phyloP scores from a whole-genome alignment of 2,888 invertebrate genomes.

The Drosophila testacea region DNA sequence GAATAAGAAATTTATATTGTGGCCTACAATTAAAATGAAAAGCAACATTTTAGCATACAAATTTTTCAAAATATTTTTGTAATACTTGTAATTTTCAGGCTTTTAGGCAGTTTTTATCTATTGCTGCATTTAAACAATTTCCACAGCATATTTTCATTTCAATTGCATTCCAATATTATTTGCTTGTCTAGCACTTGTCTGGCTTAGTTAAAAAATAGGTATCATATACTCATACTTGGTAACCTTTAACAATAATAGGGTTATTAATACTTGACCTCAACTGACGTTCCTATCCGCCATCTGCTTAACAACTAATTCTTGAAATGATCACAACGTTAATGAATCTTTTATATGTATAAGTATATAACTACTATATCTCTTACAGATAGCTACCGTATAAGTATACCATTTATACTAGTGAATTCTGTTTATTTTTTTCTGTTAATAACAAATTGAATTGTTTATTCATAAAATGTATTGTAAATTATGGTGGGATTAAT shows the following conservation, averaged over 20 bases:
- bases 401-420: slow-evolving; percentile 44
- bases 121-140: slow-evolving; percentile 51
- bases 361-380: slow-evolving; percentile 42
- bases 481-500: slow-evolving; percentile 85
- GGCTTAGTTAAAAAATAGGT: slow-evolving; percentile 14
- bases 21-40: slow-evolving; percentile 1
- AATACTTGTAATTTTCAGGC: slow-evolving; percentile 21
- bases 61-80: slow-evolving; percentile 11
- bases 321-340: slow-evolving; percentile 83
- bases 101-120: slow-evolving; percentile 33
- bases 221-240: slow-evolving; percentile 23
- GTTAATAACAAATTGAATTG: slow-evolving; percentile 50
- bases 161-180: slow-evolving; percentile 6
- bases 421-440: slow-evolving; percentile 21
- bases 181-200: slow-evolving; percentile 15
- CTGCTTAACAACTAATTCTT: slow-evolving; percentile 74
- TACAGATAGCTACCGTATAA: slow-evolving; percentile 48
- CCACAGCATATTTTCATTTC: slow-evolving; percentile 16
- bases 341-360: slow-evolving; percentile 51
- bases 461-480: slow-evolving; percentile 74
- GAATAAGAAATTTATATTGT: slow-evolving; percentile 6
- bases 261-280: slow-evolving; percentile 48
- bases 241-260: slow-evolving; percentile 18
- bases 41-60: slow-evolving; percentile 3
- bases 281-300: slow-evolving; percentile 29